Percentiles rank a stretch among this genome's conserved stretches.
These are phyloP conservation scores for Nibea coibor DNA, from an alignment of 2,113 vertebrate genomes.

Conservation along the genomic window DNA sequence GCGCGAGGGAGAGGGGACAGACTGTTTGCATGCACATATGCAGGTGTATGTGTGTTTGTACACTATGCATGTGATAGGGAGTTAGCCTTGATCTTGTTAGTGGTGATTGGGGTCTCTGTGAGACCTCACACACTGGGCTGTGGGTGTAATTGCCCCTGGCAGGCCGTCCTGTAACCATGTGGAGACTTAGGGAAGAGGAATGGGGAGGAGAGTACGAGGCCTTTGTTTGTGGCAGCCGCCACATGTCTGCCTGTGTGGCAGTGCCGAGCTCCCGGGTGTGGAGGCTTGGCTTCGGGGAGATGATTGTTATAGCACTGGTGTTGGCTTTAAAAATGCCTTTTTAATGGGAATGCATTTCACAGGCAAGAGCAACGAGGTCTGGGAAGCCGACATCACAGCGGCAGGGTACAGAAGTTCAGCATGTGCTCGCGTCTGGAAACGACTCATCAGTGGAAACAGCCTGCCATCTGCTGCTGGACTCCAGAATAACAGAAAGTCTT, in stretches of 20 bases:
- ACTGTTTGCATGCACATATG: slow-evolving; percentile 53
- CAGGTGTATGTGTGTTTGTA: slow-evolving; percentile 67
- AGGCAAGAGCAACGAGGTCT: slow-evolving; percentile 79
- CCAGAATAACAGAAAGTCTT: slow-evolving; percentile 41
- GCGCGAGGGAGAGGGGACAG: slow-evolving; percentile 41
- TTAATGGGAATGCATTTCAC: slow-evolving; percentile 86
- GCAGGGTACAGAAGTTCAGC: slow-evolving; percentile 73
- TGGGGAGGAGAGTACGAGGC: slow-evolving; percentile 72
- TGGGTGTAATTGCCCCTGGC: slow-evolving; percentile 84
- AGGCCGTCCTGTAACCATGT: slow-evolving; percentile 76
- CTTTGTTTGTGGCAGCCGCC: slow-evolving; percentile 84
- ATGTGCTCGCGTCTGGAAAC: slow-evolving; percentile 25
- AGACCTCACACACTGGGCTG: slow-evolving; percentile 85
- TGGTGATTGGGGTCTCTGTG: slow-evolving; percentile 79
- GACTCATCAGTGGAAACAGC: slow-evolving; percentile 81
- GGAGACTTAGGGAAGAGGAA: slow-evolving; percentile 73
- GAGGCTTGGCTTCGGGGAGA: slow-evolving; percentile 78
- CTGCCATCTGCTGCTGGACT: slow-evolving; percentile 84
- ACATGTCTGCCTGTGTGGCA: slow-evolving; percentile 85
- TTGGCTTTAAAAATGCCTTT: slow-evolving; percentile 84
- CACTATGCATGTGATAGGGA: slow-evolving; percentile 61
- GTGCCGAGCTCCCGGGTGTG: slow-evolving; percentile 69
- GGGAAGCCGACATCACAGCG: slow-evolving; percentile 76
- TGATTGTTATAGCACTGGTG: slow-evolving; percentile 85
- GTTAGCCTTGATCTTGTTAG: slow-evolving; percentile 84